These are phyloP conservation scores for Phoeniculus purpureus DNA, from an alignment of 2,797 vertebrate species.

Conservation along the genomic window DNA sequence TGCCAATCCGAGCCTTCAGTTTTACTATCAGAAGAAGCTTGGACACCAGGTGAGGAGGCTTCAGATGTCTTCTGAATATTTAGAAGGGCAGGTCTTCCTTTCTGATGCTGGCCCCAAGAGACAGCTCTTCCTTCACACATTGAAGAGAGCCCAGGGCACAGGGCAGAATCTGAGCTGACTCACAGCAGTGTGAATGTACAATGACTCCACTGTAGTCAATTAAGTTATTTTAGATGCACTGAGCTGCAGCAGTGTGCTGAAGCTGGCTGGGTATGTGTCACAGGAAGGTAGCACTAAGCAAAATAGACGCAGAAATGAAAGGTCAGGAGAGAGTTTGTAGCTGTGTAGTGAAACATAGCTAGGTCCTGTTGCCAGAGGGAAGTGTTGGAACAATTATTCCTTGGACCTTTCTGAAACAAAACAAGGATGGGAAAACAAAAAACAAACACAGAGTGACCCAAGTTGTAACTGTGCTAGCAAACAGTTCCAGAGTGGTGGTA, in stretches of 20 bases:
- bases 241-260: rapidly evolving
- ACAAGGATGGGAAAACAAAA: background rate
- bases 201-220: background rate
- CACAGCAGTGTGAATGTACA: background rate
- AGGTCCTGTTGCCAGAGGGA: background rate
- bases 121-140: background rate
- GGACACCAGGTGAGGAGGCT: conserved; percentile 60
- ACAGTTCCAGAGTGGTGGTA: background rate
- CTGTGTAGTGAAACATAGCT: background rate
- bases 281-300: background rate
- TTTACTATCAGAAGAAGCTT: conserved; percentile 28
- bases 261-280: background rate
- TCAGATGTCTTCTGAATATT: background rate
- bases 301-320: background rate
- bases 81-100: background rate
- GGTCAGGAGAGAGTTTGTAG: background rate
- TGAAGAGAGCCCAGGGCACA: background rate
- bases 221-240: background rate
- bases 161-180: background rate
- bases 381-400: background rate
- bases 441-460: background rate
- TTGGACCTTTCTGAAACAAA: background rate
- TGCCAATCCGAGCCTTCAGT: conserved; percentile 56
- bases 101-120: background rate
- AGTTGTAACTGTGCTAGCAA: background rate